Percentiles rank a stretch among this genome's conserved stretches.
These are phyloP conservation scores for Deladenus siricidicola DNA, from an alignment of 2,888 invertebrate species.

Conservation along the genomic window DNA sequence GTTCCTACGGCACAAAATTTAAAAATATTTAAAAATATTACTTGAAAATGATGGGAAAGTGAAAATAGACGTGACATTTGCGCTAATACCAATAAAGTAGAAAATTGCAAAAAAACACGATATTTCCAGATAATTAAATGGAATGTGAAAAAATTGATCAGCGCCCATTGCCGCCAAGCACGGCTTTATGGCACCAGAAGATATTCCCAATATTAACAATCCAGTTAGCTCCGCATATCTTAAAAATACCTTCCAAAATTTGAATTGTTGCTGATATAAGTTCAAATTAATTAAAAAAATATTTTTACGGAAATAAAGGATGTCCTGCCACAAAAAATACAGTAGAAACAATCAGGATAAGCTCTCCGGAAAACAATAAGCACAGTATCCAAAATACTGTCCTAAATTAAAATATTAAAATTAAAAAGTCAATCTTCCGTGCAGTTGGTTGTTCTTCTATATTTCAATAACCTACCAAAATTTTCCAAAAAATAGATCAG, in stretches of 20 bases:
- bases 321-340: neutral
- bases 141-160: constrained; percentile 2
- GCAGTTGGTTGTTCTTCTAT: too few species aligned
- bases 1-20: too few species aligned
- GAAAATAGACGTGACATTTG: neutral
- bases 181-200: neutral
- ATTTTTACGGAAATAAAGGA: neutral
- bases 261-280: neutral
- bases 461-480: neutral
- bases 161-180: neutral
- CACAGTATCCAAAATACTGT: neutral
- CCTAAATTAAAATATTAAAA: neutral
- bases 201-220: neutral
- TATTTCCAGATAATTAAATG: neutral
- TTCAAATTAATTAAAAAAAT: neutral
- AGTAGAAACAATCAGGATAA: neutral
- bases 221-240: neutral
- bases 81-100: neutral
- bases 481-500: neutral
- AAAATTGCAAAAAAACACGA: constrained; percentile 5
- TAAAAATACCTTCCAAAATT: neutral
- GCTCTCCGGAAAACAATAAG: neutral
- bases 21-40: neutral
- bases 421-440: too few species aligned
- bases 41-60: neutral